phyloP scores from a whole-genome alignment of 2,113 vertebrate genomes.

The Theropithecus gelada region DNA sequence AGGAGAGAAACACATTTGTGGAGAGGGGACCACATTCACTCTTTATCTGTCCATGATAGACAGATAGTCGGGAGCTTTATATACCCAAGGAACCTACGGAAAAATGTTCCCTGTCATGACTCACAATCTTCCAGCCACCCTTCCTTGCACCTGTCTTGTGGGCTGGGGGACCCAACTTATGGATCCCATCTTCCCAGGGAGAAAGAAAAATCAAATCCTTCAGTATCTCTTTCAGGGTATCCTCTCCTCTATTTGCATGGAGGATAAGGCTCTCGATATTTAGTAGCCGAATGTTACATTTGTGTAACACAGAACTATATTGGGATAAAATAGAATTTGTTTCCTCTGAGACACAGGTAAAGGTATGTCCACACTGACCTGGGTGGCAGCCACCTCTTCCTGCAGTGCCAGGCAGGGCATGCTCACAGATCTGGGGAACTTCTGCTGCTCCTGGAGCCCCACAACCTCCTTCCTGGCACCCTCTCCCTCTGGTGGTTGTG shows the following conservation, averaged over 20 bases:
- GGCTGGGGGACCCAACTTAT: neutral
- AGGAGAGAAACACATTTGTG: too few relatives aligned
- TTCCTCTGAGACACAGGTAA: neutral
- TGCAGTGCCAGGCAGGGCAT: neutral
- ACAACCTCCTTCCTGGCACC: neutral
- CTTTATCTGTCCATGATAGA: too few relatives aligned
- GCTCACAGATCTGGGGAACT: neutral
- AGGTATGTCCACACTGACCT: neutral
- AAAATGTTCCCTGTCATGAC: too few relatives aligned
- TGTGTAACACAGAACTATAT: neutral
- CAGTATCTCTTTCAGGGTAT: too few relatives aligned
- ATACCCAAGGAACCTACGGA: too few relatives aligned
- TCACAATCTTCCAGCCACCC: neutral
- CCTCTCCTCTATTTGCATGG: neutral
- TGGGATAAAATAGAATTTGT: neutral
- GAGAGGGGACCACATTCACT: too few relatives aligned
- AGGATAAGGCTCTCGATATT: neutral
- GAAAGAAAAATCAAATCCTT: neutral
- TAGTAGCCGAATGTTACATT: neutral
- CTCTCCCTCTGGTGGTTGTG: neutral
- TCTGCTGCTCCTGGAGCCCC: neutral
- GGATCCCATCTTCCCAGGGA: neutral
- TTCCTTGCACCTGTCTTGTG: neutral
- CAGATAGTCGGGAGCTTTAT: too few relatives aligned
- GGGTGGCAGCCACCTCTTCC: neutral